phyloP scores from a whole-genome alignment of 2,797 vertebrate genomes.

The Pogoniulus pusillus region DNA sequence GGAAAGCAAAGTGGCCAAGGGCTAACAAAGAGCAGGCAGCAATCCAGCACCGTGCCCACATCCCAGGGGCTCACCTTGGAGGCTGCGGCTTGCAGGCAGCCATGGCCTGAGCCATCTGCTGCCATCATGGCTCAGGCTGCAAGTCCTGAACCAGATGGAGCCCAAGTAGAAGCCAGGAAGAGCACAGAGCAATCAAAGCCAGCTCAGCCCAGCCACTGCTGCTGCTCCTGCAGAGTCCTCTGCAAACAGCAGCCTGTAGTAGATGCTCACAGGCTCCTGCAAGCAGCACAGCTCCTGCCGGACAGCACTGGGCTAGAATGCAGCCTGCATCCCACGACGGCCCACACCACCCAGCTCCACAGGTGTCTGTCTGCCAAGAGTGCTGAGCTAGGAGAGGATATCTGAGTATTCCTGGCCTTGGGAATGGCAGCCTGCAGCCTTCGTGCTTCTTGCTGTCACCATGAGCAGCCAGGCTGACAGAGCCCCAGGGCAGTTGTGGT shows the following conservation, averaged over 20 bases:
- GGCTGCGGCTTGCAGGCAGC: too few relatives aligned
- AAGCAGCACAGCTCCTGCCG: not conserved
- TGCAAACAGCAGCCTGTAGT: slow-evolving; percentile 7
- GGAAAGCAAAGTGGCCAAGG: not conserved
- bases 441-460: not conserved
- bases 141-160: not conserved
- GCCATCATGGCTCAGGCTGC: too few relatives aligned
- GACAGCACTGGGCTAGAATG: too few relatives aligned
- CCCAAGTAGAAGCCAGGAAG: not conserved
- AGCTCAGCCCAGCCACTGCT: not conserved
- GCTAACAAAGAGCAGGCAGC: not conserved
- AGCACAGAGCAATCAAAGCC: not conserved
- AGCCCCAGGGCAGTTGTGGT: not conserved
- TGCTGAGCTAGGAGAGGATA: not conserved
- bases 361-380: not conserved
- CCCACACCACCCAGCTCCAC: not conserved
- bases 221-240: not conserved
- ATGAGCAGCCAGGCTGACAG: not conserved
- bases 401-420: not conserved
- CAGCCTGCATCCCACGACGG: not conserved
- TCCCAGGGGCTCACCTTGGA: not conserved
- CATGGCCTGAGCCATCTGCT: too few relatives aligned
- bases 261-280: not conserved
- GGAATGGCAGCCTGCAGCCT: not conserved
- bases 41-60: not conserved